phyloP scores from a whole-genome alignment of 1,140 invertebrate species.

The Bombus confusus region DNA sequence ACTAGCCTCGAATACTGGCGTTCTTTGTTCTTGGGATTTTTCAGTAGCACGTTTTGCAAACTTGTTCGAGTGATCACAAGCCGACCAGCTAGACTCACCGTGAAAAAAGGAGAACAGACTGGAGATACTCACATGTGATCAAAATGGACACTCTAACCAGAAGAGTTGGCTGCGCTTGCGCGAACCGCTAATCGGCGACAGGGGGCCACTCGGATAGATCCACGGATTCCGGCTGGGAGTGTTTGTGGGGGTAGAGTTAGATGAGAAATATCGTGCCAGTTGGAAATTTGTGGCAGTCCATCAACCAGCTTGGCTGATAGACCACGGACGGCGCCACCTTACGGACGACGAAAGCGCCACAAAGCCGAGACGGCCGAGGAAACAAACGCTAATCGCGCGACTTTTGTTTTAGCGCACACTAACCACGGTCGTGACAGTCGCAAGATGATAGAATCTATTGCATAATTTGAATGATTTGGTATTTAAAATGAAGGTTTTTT shows the following conservation, averaged over 20 bases:
- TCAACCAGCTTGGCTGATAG: too few species aligned
- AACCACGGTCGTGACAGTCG: too few species aligned
- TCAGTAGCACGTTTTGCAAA: conserved; percentile 65
- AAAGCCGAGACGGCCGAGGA: too few species aligned
- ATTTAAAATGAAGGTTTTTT: background rate
- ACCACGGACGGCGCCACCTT: too few species aligned
- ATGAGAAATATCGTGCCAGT: conserved; percentile 23
- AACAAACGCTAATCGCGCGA: too few species aligned
- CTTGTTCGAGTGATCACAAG: conserved; percentile 72
- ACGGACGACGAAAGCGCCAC: too few species aligned
- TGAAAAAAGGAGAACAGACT: conserved; percentile 75
- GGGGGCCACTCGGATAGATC: conserved; percentile 49
- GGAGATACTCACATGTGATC: conserved; percentile 85
- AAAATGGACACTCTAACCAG: conserved; percentile 86
- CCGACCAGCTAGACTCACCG: conserved; percentile 73
- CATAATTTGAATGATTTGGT: background rate
- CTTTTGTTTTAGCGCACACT: too few species aligned
- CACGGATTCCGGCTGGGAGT: conserved; percentile 48
- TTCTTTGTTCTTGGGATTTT: conserved; percentile 16
- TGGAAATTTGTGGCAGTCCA: background rate
- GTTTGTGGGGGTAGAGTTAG: conserved; percentile 32
- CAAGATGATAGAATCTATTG: background rate
- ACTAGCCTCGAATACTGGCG: conserved; percentile 48
- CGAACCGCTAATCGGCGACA: conserved; percentile 54
- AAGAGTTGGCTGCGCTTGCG: conserved; percentile 82